Evolutionary conservation across 2,888 invertebrate genomes (phyloP).

Genomic region (Melipona beecheii): DNA sequence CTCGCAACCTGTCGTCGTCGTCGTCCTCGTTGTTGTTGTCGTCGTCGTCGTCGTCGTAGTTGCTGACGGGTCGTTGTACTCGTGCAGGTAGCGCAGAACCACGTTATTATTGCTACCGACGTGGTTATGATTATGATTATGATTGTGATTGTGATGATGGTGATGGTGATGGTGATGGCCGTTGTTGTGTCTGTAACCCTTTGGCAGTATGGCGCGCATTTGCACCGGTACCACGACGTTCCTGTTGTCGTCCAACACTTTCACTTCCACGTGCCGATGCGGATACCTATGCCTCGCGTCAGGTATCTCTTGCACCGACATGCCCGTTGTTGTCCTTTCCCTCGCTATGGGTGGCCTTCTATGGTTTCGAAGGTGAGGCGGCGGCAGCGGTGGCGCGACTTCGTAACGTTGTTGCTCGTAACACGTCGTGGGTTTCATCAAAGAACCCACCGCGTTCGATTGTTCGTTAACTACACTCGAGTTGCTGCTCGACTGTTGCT

Average conservation of each 20-base stretch:
- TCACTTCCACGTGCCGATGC: slow-evolving; percentile 84
- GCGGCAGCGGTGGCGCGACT: slow-evolving; percentile 4
- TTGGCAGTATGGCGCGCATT: slow-evolving; percentile 63
- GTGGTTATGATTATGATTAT: slow-evolving; percentile 1
- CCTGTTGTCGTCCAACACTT: slow-evolving; percentile 85
- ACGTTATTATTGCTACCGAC: slow-evolving; percentile 56
- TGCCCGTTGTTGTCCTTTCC: slow-evolving; percentile 66
- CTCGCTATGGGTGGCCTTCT: slow-evolving; percentile 74
- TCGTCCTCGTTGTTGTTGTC: no score
- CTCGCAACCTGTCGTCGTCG: slow-evolving; percentile 69
- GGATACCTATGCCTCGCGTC: slow-evolving; percentile 79
- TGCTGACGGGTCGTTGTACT: slow-evolving; percentile 57
- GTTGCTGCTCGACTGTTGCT: slow-evolving; percentile 47
- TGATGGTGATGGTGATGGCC: slow-evolving; percentile 34
- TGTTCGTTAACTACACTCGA: slow-evolving; percentile 65
- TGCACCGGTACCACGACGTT: slow-evolving; percentile 75
- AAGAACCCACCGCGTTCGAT: slow-evolving; percentile 76
- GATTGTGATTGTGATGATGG: slow-evolving; percentile 1
- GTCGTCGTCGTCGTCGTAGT: neutral
- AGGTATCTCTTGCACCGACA: slow-evolving; percentile 84
- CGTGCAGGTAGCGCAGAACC: slow-evolving; percentile 63
- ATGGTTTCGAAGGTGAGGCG: slow-evolving; percentile 74
- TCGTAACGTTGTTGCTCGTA: slow-evolving; percentile 77
- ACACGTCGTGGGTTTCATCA: slow-evolving; percentile 84
- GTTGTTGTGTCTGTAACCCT: slow-evolving; percentile 60